Evolutionary conservation across 1,140 invertebrate genomes (phyloP), one percentile per base, ranked within the genome.

Genomic region (Proctacanthus coquilletti): DNA sequence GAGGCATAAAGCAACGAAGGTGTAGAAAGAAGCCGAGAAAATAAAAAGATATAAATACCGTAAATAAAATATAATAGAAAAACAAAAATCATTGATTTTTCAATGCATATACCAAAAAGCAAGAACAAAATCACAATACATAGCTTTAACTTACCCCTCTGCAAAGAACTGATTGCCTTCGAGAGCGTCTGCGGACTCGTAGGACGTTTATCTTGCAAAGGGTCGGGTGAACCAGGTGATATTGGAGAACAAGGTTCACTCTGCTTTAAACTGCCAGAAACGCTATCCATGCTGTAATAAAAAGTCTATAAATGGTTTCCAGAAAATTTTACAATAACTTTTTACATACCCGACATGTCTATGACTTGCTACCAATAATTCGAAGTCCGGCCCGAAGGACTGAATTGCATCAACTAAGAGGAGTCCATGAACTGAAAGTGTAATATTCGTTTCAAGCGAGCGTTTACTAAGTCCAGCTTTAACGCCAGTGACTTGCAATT

Each of bases 331-430:
- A n/a, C n/a, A n/a, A n/a, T n/a, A 21, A 15, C 36, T 27, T 29
- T 33, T 17, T 14, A 51, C 59, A 56, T 60, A 83, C 80, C 83
- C 83, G 14, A 95, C 80, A 57, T 92, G 84, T 54, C 85, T 85
- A 63, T 95, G 91, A 59, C 88, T 94, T 8, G 91, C 91, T 9
- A 94, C 76, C 2, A 96, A 64, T 5, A 96, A 62, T 55, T 95
- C 91, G 68, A 93, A 97, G 65, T 97, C 91, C 2, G 80, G 77
- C 0, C 92, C 91, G 63, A 88, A 93, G 6, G 84, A 88, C 60
- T 97, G 92, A 44, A 95, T 65, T 30, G 89, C 91, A 68, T 97
- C 92, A 1, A 92, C 91, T 8, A 97, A 58, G 8, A 96, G 65
- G 34, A 97, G 66, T 44, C 86, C 86, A 60, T 94, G 88, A 9